Percentiles rank a stretch among this genome's conserved stretches.
Evolutionary conservation across 2,888 invertebrate species (phyloP).

Genomic region (Chrysotoxum bicinctum): DNA sequence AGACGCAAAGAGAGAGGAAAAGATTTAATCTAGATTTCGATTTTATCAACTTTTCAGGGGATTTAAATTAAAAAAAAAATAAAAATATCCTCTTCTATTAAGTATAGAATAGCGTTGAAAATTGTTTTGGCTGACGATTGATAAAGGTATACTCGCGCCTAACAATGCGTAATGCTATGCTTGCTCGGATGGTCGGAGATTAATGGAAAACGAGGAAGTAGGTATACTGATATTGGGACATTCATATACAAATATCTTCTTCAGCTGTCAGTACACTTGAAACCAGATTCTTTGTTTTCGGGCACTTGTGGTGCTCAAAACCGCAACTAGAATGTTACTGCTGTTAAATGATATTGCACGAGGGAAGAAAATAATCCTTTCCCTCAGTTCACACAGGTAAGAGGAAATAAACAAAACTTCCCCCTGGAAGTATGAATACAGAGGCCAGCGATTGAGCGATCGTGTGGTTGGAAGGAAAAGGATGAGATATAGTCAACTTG

Average conservation of each 20-base stretch:
- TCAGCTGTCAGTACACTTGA: slow-evolving; percentile 12
- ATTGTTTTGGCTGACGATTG: background rate
- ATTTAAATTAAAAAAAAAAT: too few species aligned
- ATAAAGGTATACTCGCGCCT: slow-evolving; percentile 20
- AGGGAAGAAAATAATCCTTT: too few species aligned
- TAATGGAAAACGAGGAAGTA: slow-evolving; percentile 28
- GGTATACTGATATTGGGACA: slow-evolving; percentile 25
- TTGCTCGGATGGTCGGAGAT: background rate
- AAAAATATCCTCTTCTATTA: too few species aligned
- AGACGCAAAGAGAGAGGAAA: too few species aligned
- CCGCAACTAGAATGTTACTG: background rate
- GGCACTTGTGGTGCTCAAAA: slow-evolving; percentile 8
- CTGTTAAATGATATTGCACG: too few species aligned
- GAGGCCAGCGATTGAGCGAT: slow-evolving; percentile 12
- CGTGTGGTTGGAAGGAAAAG: background rate
- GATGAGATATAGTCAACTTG: background rate
- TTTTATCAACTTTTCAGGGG: too few species aligned
- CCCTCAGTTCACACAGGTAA: too few species aligned
- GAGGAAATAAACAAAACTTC: background rate
- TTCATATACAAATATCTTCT: slow-evolving; percentile 17
- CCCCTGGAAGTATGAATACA: background rate
- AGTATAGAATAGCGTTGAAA: too few species aligned
- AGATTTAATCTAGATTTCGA: too few species aligned
- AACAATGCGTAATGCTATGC: slow-evolving; percentile 24
- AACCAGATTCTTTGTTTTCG: slow-evolving; percentile 28